phyloP scores from a whole-genome alignment of 2,888 invertebrate genomes.

The Ptycholaimellus sp. region DNA sequence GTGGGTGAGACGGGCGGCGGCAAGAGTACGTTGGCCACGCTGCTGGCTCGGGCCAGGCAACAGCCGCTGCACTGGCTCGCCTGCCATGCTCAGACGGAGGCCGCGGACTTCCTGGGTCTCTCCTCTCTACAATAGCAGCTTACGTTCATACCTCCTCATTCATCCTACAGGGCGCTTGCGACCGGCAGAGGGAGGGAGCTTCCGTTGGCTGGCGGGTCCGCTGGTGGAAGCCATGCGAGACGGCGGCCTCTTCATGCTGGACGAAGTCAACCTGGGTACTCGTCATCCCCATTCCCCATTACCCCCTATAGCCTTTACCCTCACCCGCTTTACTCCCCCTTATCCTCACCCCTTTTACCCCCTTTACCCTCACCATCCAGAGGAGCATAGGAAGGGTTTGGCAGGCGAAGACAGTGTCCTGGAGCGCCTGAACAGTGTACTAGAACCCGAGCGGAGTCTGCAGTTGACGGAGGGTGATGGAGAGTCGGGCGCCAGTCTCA shows the following conservation, averaged over 20 bases:
- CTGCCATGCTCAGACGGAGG: constrained; percentile 92
- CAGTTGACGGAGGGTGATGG: constrained; percentile 67
- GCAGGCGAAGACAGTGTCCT: constrained; percentile 50
- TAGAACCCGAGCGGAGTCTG: constrained; percentile 69
- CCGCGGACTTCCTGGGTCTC: constrained; percentile 74
- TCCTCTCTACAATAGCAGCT: neutral
- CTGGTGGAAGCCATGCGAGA: constrained; percentile 85
- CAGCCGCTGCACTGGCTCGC: constrained; percentile 51
- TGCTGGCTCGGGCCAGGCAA: constrained; percentile 31
- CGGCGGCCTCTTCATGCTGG: constrained; percentile 92
- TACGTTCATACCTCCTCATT: neutral
- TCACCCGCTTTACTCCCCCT: too few species aligned
- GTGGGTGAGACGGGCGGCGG: constrained; percentile 72
- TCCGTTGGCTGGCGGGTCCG: constrained; percentile 40
- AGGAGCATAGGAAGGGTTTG: too few species aligned
- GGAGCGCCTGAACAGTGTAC: constrained; percentile 77
- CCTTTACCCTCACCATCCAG: too few species aligned
- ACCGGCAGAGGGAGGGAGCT: constrained; percentile 33
- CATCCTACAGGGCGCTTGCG: neutral
- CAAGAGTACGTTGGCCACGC: constrained; percentile 16
- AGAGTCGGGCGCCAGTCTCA: constrained; percentile 29
- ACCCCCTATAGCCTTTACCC: too few species aligned
- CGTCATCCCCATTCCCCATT: too few species aligned
- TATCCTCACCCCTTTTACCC: too few species aligned
- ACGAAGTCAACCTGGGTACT: constrained; percentile 91